Evolutionary conservation across 2,888 invertebrate genomes (phyloP), one percentile per base, ranked within the genome.

Genomic region (Tachina lurida): DNA sequence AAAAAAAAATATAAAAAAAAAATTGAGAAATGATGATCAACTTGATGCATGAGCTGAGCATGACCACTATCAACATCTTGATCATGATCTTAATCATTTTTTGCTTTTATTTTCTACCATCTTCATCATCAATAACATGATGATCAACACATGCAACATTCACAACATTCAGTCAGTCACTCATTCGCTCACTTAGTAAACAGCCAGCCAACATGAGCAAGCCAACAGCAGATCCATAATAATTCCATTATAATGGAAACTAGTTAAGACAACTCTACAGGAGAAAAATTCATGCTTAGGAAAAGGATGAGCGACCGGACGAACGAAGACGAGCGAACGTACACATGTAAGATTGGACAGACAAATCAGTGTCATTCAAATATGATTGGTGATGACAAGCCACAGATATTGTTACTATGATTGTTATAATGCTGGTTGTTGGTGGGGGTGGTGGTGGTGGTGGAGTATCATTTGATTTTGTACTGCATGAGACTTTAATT

Each of bases 301-400:
- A 31, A 45, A 78, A 63, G 63, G 62, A 74, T 45, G 3, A 49
- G 45, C 15, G 7, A 10, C 15, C 56, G 19, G 13, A 67, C 15
- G 39, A 3, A 31, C 10, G 10, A 7, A 52, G 10, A 41, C 5
- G 17, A 1, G 9, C 31, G 31, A 2, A 49, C 58, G 56, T 49
- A 77, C 41, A 47, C 45, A 62, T 52, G 54, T 71, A 13, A 17
- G 39, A 78, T 17, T 13, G 63, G 62, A 47, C 45, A 60, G 47
- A 65, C 70, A 71, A 58, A 58, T 63, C 83, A 84, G 54, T 84
- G 67, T 78, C 73, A 52, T 76, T 56, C 63, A 73, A 67, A 80
- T 80, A 76, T 86, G 79, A 86, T 86, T 86, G 56, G 52, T 76
- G 86, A 79, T 86, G 86, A 83, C 86, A 86, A 79, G 79, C 0